Base-by-base conservation (phyloP, 2,888 invertebrate genomes). In the Leucozona laternaria region DNA sequence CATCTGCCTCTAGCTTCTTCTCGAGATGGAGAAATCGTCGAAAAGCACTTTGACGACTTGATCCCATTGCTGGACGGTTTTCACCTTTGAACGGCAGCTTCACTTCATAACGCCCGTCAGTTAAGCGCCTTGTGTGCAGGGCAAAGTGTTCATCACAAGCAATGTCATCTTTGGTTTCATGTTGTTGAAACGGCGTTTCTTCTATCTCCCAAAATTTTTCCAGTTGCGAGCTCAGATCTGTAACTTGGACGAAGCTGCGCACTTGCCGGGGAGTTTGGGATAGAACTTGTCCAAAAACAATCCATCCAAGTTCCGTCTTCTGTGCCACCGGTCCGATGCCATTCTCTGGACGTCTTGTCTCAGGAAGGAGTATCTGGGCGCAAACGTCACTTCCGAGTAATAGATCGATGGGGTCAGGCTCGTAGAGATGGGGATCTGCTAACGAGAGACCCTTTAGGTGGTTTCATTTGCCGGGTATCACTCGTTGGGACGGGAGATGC, bases 401-500 rank as follows among this genome's bases (percentile, higher is more conserved):
- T 22, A 64, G 45, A 45, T 45, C 25, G 15, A 64, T 40, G 10
- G 45, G 28, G 17, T 25, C 17, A n/a, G 31, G 40, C 13, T 43
- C n/a, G 15, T n/a, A 48, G n/a, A n/a, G n/a, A n/a, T n/a, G n/a
- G n/a, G n/a, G n/a, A n/a, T n/a, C n/a, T n/a, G n/a, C n/a, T n/a
- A 31, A 37, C 20, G 13, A 34, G n/a, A n/a, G n/a, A n/a, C n/a
- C n/a, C n/a, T n/a, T n/a, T n/a, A n/a, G n/a, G n/a, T n/a, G n/a
- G n/a, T n/a, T n/a, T n/a, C 34, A 53, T 22, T 53, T 68, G 40
- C 34, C 20, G 31, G 13, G 53, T 37, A 22, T 22, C 34, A 37
- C 34, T 53, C 8, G 22, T 20, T 53, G 68, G 34, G 37, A 11
- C 53, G 68, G 68, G 20, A 37, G 68, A 68, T 50, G 68, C 15